Conservation (phyloP, 2,888 invertebrate genomes). For the Cinara cedri region DNA sequence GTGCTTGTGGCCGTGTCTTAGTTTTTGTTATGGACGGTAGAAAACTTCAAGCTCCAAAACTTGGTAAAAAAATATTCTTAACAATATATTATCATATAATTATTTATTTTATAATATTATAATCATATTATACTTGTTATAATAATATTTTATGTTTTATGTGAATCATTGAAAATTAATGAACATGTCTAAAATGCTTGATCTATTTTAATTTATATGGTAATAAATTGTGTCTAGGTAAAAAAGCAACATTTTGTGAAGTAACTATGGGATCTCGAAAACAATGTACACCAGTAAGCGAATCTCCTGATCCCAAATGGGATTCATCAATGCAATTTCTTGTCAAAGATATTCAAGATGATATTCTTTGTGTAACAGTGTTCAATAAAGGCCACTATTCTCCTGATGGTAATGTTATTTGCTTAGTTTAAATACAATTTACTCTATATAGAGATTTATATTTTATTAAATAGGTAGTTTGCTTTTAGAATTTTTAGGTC, state of each 20-base stretch:
- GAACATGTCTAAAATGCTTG: neutral
- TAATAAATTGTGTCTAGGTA: constrained; percentile 64
- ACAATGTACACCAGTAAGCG: constrained; percentile 71
- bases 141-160: no score
- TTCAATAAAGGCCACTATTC: constrained; percentile 75
- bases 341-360: constrained; percentile 72
- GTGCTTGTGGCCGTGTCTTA: constrained; percentile 69
- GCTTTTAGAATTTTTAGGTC: constrained; percentile 72
- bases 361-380: constrained; percentile 73
- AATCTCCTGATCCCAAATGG: constrained; percentile 71
- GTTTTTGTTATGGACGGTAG: constrained; percentile 64
- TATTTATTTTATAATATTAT: no score
- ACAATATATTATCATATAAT: no score
- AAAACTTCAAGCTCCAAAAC: constrained; percentile 56
- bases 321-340: constrained; percentile 79
- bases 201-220: neutral
- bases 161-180: no score
- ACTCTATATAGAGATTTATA: neutral
- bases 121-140: no score
- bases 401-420: constrained; percentile 70
- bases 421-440: neutral
- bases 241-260: constrained; percentile 76
- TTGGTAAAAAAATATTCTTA: constrained; percentile 38
- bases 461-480: constrained; percentile 11
- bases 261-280: constrained; percentile 76